These are phyloP conservation scores for Mellilla xanthometata DNA, from an alignment of 2,888 invertebrate genomes.

Conservation along the genomic window DNA sequence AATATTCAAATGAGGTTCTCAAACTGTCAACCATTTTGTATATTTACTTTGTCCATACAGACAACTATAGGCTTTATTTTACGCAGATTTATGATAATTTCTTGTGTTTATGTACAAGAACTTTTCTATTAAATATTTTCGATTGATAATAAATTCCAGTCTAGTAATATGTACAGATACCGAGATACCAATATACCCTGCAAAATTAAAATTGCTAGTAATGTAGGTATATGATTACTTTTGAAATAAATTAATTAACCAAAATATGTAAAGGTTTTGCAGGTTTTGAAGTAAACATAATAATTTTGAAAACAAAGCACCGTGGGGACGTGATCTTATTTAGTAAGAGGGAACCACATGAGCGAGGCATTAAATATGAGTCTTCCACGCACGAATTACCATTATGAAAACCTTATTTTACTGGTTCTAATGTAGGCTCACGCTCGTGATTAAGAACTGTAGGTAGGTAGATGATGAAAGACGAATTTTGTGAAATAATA, in stretches of 20 bases:
- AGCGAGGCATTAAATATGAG: slow-evolving; percentile 10
- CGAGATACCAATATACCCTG: no score
- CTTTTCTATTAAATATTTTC: no score
- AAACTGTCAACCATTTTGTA: neutral
- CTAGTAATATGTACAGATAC: no score
- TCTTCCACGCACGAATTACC: slow-evolving; percentile 3
- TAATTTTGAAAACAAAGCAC: slow-evolving; percentile 12
- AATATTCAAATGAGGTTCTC: neutral
- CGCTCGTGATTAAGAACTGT: no score
- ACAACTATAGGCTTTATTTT: neutral
- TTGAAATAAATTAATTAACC: no score
- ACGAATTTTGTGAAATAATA: slow-evolving; percentile 20
- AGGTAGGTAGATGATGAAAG: slow-evolving; percentile 17
- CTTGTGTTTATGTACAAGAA: no score
- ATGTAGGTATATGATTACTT: no score
- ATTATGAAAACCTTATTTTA: slow-evolving; percentile 12
- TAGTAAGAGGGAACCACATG: slow-evolving; percentile 8
- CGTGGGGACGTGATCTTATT: slow-evolving; percentile 10
- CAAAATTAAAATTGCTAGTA: no score
- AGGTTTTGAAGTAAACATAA: no score
- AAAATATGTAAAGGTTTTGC: no score
- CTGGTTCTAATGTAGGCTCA: slow-evolving; percentile 5
- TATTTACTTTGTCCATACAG: neutral
- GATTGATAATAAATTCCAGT: no score
- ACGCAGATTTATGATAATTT: no score